A percentile compares a stretch with the other conserved stretches of the same genome.
phyloP scores from a whole-genome alignment of 2,888 invertebrate species.

The Acleris sparsana region DNA sequence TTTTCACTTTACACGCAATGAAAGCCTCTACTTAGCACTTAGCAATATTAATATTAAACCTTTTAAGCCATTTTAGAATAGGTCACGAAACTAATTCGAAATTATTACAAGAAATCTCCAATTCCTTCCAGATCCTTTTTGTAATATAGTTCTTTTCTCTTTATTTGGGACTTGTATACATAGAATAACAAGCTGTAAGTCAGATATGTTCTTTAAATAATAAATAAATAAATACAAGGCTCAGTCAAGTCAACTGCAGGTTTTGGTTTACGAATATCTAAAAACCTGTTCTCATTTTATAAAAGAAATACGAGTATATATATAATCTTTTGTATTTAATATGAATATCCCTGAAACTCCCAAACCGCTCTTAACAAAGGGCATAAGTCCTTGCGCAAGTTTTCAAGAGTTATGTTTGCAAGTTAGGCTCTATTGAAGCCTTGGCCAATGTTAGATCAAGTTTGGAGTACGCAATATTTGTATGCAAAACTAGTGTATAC shows the following conservation, averaged over 20 bases:
- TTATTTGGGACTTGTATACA: too few species aligned
- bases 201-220: too few species aligned
- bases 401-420: slow-evolving; percentile 36
- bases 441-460: slow-evolving; percentile 1
- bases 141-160: too few species aligned
- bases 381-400: slow-evolving; percentile 19
- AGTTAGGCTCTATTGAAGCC: slow-evolving; percentile 14
- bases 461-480: slow-evolving; percentile 21
- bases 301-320: not conserved
- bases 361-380: not conserved
- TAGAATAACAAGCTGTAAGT: too few species aligned
- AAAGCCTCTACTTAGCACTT: not conserved
- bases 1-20: not conserved
- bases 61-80: too few species aligned
- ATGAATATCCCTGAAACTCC: not conserved
- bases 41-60: too few species aligned
- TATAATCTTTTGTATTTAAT: not conserved
- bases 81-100: too few species aligned
- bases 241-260: too few species aligned
- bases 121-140: too few species aligned
- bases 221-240: too few species aligned
- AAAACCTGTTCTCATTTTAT: not conserved
- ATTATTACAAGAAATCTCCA: too few species aligned
- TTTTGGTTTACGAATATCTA: too few species aligned
- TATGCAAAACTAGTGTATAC: slow-evolving; percentile 11